A percentile compares a stretch with the other conserved stretches of the same genome.
These are phyloP conservation scores for Macropodus opercularis DNA, from an alignment of 2,797 vertebrate genomes.

Conservation along the genomic window DNA sequence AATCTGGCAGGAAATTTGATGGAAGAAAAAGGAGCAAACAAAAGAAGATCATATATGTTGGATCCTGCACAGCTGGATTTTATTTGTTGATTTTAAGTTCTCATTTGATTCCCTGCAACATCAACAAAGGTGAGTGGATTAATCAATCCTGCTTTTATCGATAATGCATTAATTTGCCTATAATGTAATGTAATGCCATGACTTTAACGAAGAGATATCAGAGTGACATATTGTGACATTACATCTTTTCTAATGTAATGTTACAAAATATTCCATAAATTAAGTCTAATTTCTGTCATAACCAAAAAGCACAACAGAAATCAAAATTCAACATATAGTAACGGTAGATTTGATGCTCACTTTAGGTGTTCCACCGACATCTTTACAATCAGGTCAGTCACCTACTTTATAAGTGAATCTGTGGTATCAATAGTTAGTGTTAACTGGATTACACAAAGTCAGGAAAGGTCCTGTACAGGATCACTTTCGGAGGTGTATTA, in stretches of 20 bases:
- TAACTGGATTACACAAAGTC: conserved; percentile 68
- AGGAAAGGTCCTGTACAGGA: conserved; percentile 29
- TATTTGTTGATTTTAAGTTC: conserved; percentile 5
- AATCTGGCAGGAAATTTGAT: conserved; percentile 17
- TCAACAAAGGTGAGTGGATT: conserved; percentile 45
- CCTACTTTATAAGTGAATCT: conserved; percentile 19
- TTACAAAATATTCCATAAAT: neutral
- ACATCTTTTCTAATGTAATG: too few relatives aligned
- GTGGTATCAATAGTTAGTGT: conserved; percentile 60
- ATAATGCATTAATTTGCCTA: neutral
- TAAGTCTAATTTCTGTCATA: neutral
- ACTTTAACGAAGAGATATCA: too few relatives aligned
- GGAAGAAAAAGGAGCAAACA: conserved; percentile 25
- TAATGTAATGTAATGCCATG: too few relatives aligned
- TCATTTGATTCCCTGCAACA: conserved; percentile 22
- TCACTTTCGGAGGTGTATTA: conserved; percentile 47
- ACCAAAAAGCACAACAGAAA: neutral
- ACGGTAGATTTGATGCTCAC: neutral
- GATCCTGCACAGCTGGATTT: conserved; percentile 20
- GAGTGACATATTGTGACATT: too few relatives aligned
- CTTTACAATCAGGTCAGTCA: conserved; percentile 27
- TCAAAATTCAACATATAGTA: neutral
- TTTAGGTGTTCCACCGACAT: neutral
- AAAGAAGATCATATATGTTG: conserved; percentile 6
- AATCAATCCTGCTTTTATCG: neutral